Conservation (phyloP, 2,113 vertebrate genomes). For the Corythoichthys intestinalis region DNA sequence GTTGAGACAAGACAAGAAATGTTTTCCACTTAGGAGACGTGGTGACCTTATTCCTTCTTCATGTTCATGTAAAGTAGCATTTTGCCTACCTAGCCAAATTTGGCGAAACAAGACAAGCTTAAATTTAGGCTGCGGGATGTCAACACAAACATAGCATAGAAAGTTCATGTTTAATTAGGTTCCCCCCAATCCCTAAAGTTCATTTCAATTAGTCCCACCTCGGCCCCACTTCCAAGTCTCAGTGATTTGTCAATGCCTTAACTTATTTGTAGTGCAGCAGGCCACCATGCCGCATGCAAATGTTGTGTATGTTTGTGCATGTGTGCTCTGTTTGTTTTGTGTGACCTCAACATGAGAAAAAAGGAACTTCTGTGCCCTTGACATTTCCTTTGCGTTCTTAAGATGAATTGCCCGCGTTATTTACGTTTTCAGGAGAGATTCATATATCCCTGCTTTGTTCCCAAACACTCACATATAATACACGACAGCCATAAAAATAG, state of each 20-base stretch:
- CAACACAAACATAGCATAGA: conserved; percentile 75
- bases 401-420: conserved; percentile 68
- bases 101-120: conserved; percentile 63
- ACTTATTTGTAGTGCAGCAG: conserved; percentile 47
- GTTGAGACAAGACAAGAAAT: conserved; percentile 57
- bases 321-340: conserved; percentile 54
- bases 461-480: conserved; percentile 40
- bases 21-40: conserved; percentile 57
- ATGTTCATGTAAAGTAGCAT: conserved; percentile 18
- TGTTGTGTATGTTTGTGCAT: conserved; percentile 41
- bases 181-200: conserved; percentile 78
- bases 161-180: conserved; percentile 90
- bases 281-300: conserved; percentile 40
- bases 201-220: conserved; percentile 88
- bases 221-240: conserved; percentile 68
- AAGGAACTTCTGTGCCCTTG: conserved; percentile 67
- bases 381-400: conserved; percentile 66
- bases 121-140: conserved; percentile 79
- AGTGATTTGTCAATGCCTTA: conserved; percentile 74
- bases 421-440: conserved; percentile 58
- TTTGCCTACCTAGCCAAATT: conserved; percentile 57
- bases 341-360: conserved; percentile 56
- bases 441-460: conserved; percentile 52
- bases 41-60: conserved; percentile 69
- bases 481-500: conserved; percentile 49